Base-by-base conservation (phyloP, 2,797 vertebrate species). In the Galaxias olidus region DNA sequence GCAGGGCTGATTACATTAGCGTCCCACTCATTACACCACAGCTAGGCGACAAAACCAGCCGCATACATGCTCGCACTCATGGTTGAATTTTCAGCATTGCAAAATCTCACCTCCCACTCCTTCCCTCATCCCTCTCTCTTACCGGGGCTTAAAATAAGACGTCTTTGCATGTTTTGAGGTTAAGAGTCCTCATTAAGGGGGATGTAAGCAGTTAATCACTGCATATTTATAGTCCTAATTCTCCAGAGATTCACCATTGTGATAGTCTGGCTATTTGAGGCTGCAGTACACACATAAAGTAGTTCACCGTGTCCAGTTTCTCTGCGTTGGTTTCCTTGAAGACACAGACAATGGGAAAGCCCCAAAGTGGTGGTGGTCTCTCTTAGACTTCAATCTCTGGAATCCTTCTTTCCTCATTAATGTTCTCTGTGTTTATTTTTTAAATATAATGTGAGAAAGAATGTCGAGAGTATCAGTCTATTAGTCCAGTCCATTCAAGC, bases 131-230 rank as follows among this genome's bases (percentile, higher is more conserved):
- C 43, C 10, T 17, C 58, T 53, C 40, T 41, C 61, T 54, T 57
- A 42, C 52, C 40, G 0, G 44, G 49, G 42, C 77, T 83, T 71
- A 76, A 81, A 82, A 81, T 66, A 74, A 72, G 54, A 20, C 15
- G 10, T 75, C 47, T 66, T 9, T 15, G 48, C 65, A 66, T 69
- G 79, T 87, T 87, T 84, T 70, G 63, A 80, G 59, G 46, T 71
- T 79, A 78, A 74, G 73, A 81, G 82, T 86, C 76, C 80, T 53
- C 73, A 56, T 77, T 76, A 80, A 30, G 73, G 82, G 70, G 49
- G 65, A 84, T 76, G 72, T 72, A 81, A 83, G 75, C 49, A 17
- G 81, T 87, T 84, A 87, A 87, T 87, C 79, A 84, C 77, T 82
- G 77, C 66, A 76, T 88, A 84, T 86, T 88, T 88, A 79, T 86